Evolutionary conservation across 2,888 invertebrate genomes (phyloP).

Genomic region (Napeogenes inachia): DNA sequence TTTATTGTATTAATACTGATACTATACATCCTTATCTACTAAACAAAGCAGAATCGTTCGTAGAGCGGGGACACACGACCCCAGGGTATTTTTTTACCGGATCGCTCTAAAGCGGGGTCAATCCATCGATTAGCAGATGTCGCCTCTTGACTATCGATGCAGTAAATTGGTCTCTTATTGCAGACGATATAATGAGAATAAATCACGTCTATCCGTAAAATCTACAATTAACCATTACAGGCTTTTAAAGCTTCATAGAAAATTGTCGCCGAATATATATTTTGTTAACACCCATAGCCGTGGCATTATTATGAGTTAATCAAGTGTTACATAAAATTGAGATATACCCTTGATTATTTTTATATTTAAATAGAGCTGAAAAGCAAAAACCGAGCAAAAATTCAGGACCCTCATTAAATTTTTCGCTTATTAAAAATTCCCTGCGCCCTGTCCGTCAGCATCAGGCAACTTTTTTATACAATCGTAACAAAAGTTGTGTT

Average conservation of each 20-base stretch:
- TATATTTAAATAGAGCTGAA: constrained; percentile 49
- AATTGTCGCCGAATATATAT: too few species aligned
- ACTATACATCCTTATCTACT: constrained; percentile 19
- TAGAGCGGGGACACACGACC: constrained; percentile 48
- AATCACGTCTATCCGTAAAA: constrained; percentile 11
- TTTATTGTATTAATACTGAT: background rate
- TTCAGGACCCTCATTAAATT: constrained; percentile 71
- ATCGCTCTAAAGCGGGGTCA: constrained; percentile 61
- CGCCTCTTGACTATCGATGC: constrained; percentile 70
- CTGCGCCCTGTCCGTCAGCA: constrained; percentile 63
- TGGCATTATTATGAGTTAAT: too few species aligned
- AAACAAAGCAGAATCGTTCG: constrained; percentile 36
- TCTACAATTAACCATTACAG: background rate
- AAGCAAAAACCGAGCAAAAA: constrained; percentile 59
- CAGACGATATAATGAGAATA: constrained; percentile 19
- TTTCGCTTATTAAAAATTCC: constrained; percentile 78
- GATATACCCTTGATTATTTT: constrained; percentile 22
- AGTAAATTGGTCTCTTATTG: constrained; percentile 69
- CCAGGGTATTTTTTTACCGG: constrained; percentile 58
- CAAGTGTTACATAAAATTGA: background rate
- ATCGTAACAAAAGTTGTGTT: constrained; percentile 71
- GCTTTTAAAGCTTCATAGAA: too few species aligned
- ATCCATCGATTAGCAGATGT: constrained; percentile 76
- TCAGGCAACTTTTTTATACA: constrained; percentile 71
- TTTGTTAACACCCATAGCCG: too few species aligned